Evolutionary conservation across 2,888 invertebrate species (phyloP).

Genomic region (Ichneumoninae sp.): DNA sequence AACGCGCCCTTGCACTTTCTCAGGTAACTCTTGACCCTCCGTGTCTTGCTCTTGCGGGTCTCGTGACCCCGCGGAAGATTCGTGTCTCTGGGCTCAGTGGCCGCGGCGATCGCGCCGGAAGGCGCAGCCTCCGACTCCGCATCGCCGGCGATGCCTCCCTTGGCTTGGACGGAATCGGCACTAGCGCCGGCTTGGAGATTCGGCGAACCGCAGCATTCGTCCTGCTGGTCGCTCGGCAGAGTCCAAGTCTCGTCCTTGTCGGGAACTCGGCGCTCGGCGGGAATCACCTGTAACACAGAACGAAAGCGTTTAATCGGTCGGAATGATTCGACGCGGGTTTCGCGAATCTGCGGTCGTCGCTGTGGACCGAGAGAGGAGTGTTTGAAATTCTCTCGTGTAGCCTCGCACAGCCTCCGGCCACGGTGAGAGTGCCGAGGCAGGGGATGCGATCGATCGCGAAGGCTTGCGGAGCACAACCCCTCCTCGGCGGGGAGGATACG

Average conservation of each 20-base stretch:
- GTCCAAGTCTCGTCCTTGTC: conserved; percentile 82
- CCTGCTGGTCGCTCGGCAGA: conserved; percentile 75
- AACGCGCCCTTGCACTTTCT: conserved; percentile 86
- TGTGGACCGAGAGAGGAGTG: neutral
- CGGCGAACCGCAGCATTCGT: conserved; percentile 48
- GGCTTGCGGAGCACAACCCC: conserved; percentile 26
- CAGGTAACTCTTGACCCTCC: conserved; percentile 86
- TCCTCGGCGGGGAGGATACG: conserved; percentile 8
- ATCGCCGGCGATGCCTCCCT: conserved; percentile 65
- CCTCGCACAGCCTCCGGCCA: conserved; percentile 26
- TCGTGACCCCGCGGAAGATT: conserved; percentile 82
- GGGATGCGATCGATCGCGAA: conserved; percentile 59
- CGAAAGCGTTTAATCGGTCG: neutral
- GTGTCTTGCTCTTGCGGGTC: conserved; percentile 85
- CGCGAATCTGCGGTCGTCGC: neutral
- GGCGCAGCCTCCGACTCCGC: conserved; percentile 46
- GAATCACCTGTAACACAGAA: conserved; percentile 78
- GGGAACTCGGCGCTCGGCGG: conserved; percentile 79
- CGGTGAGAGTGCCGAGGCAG: conserved; percentile 34
- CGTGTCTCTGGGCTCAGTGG: conserved; percentile 66
- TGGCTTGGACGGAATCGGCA: conserved; percentile 22
- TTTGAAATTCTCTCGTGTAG: conserved; percentile 8
- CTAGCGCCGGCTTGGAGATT: conserved; percentile 18
- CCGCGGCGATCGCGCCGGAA: conserved; percentile 52
- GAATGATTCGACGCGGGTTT: neutral